Evolutionary conservation across 2,888 invertebrate species (phyloP).

Genomic region (Frankliniella fusca): DNA sequence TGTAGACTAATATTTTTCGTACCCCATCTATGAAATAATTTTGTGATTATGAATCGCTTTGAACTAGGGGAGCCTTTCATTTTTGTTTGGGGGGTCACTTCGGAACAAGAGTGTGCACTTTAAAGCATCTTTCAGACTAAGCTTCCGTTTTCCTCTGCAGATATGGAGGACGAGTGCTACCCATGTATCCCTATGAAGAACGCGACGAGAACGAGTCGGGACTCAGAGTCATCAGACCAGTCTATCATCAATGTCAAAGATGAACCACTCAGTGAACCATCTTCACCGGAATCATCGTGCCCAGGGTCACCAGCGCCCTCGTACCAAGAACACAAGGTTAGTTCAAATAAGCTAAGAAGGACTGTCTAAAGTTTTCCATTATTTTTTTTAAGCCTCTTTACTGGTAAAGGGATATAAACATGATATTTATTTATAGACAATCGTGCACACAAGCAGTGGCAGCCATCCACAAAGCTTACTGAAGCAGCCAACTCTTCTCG

Average conservation of each 20-base stretch:
- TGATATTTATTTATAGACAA: conserved; percentile 50
- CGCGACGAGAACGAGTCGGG: conserved; percentile 51
- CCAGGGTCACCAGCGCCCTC: conserved; percentile 41
- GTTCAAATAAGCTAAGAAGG: too few relatives aligned
- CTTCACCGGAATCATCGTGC: conserved; percentile 68
- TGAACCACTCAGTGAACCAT: conserved; percentile 65
- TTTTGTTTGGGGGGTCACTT: too few relatives aligned
- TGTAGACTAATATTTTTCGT: too few relatives aligned
- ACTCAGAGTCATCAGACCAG: conserved; percentile 33
- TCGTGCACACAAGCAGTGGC: conserved; percentile 47
- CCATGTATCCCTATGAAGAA: conserved; percentile 71
- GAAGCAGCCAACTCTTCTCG: conserved; percentile 50
- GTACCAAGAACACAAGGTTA: background rate
- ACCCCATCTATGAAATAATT: too few relatives aligned
- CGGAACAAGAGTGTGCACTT: too few relatives aligned
- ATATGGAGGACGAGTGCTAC: conserved; percentile 88
- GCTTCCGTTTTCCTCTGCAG: conserved; percentile 50
- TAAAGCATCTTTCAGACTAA: too few relatives aligned
- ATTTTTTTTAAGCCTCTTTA: too few relatives aligned
- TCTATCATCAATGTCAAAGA: conserved; percentile 58
- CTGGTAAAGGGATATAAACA: background rate
- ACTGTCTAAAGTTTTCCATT: too few relatives aligned
- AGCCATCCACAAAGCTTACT: conserved; percentile 48
- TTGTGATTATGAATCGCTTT: too few relatives aligned
- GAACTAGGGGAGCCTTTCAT: too few relatives aligned